These are phyloP conservation scores for Caenorhabditis elegans DNA, from an alignment of 1,140 invertebrate genomes.

Conservation along the genomic window WBcel235 BX284603.4:2645001-2645500, in stretches of 20 bases:
- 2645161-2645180: neutral
- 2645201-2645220: constrained; percentile 24
- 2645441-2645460: too few relatives aligned
- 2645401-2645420: too few relatives aligned
- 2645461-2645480: too few relatives aligned
- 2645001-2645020: too few relatives aligned
- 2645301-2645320: neutral
- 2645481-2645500: too few relatives aligned
- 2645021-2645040: too few relatives aligned
- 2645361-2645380: too few relatives aligned
- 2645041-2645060: too few relatives aligned
- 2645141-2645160: neutral
- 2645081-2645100: neutral
- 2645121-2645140: constrained; percentile 29
- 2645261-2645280: neutral
- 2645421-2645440: too few relatives aligned
- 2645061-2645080: constrained; percentile 31
- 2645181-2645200: constrained; percentile 1
- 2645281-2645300: neutral
- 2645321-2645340: neutral
- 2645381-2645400: too few relatives aligned
- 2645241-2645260: neutral
- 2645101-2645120: neutral
- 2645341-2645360: neutral
- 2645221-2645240: neutral